Conservation (phyloP, 2,797 vertebrate genomes). For the Margarornis squamiger region DNA sequence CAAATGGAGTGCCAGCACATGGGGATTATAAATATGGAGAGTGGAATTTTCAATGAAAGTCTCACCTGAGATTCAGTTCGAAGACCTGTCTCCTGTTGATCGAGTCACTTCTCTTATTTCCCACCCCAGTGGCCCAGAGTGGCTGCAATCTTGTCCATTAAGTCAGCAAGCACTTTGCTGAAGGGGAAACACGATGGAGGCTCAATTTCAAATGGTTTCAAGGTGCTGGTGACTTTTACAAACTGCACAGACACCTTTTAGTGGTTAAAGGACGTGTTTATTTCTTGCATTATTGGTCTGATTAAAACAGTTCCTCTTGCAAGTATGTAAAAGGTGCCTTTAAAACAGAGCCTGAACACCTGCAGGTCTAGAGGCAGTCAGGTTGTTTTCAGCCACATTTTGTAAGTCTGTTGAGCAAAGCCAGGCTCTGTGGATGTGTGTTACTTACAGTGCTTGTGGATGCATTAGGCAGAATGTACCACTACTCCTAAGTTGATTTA, state of each 20-base stretch:
- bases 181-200: background rate
- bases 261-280: slow-evolving; percentile 45
- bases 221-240: slow-evolving; percentile 62
- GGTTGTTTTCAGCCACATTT: background rate
- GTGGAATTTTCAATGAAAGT: background rate
- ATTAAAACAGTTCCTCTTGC: slow-evolving; percentile 33
- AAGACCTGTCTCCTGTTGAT: background rate
- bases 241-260: slow-evolving; percentile 42
- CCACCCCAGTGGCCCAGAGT: background rate
- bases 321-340: slow-evolving; percentile 50
- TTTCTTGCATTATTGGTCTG: slow-evolving; percentile 42
- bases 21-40: background rate
- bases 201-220: slow-evolving; percentile 53
- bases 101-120: background rate
- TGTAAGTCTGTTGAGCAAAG: background rate
- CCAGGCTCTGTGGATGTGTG: background rate
- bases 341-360: background rate
- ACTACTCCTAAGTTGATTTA: background rate
- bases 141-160: slow-evolving; percentile 25
- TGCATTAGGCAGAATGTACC: background rate
- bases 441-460: background rate
- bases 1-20: background rate
- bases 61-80: background rate
- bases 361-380: background rate
- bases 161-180: background rate